These are phyloP conservation scores for Hybognathus amarus DNA, from an alignment of 2,797 vertebrate species.

Conservation along the genomic window DNA sequence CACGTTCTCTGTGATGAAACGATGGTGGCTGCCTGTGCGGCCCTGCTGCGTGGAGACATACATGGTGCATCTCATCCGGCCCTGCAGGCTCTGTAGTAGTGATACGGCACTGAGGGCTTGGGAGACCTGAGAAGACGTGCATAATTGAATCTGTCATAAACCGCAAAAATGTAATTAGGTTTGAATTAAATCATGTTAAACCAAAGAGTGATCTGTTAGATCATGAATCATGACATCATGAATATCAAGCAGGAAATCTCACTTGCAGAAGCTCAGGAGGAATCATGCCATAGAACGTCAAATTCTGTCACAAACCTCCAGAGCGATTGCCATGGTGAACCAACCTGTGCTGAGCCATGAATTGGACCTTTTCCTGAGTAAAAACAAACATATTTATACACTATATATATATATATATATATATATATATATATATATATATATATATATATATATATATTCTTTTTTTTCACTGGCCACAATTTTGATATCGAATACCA, in stretches of 20 bases:
- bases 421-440: too few relatives aligned
- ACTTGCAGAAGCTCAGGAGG: slow-evolving; percentile 96
- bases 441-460: too few relatives aligned
- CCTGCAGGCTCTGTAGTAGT: slow-evolving; percentile 93
- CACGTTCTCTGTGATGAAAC: slow-evolving; percentile 92
- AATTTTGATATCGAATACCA: too few relatives aligned
- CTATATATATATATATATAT: too few relatives aligned
- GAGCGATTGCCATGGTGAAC: slow-evolving; percentile 94
- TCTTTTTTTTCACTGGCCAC: too few relatives aligned
- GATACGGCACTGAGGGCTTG: slow-evolving; percentile 86
- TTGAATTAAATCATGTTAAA: not conserved
- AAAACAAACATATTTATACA: slow-evolving; percentile 4
- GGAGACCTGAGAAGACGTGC: slow-evolving; percentile 75
- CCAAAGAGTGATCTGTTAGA: not conserved
- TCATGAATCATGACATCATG: too few relatives aligned
- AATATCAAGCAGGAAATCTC: slow-evolving; percentile 46
- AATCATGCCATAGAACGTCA: slow-evolving; percentile 94
- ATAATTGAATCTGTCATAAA: not conserved
- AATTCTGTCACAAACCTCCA: slow-evolving; percentile 92
- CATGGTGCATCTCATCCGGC: slow-evolving; percentile 90
- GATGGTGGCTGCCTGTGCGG: slow-evolving; percentile 89
- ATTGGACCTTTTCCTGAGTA: slow-evolving; percentile 89
- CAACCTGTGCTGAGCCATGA: slow-evolving; percentile 97
- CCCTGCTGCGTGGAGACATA: slow-evolving; percentile 93
- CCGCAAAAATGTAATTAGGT: not conserved